Base-by-base conservation (phyloP, 2,113 vertebrate species). In the Rafetus swinhoei region DNA sequence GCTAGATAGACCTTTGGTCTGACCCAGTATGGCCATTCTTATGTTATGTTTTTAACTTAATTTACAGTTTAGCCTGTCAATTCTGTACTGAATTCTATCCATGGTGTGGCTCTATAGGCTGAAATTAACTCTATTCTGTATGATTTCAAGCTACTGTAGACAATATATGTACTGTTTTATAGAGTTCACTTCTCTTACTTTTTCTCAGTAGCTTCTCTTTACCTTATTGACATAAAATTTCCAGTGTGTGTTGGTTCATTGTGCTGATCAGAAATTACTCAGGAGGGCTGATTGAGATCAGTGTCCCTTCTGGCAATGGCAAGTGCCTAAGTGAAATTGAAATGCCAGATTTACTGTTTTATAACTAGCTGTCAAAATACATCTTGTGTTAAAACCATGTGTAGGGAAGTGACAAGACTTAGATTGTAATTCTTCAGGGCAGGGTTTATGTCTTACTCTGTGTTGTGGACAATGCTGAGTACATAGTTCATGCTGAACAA, bases 291-390 rank as follows among this genome's bases (percentile, higher is more conserved):
- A 52, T 16, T 52, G 22, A 45, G 39, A 25, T 27, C 45, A 29
- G 52, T 19, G 6, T 80, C 57, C 8, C 18, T 29, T 9, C 24
- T 5, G 65, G 24, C 5, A 10, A 22, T 29, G 65, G 2, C 10
- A 0, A 2, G 69, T 84, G 62, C 54, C 0, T 54, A 6, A 0
- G 35, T 72, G 18, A 0, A 0, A 4, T 3, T 12, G 29, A 0
- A 25, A 60, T 45, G 74, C 13, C 39, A 50, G 39, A 50, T 10
- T 77, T 50, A 50, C 39, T 50, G 12, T 77, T 77, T 15, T 77
- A 50, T 76, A 76, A 76, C 3, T 1, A 1, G 6, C 2, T 65
- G 81, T 0, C 77, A 45, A 32, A 18, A 7, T 5, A 0, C 1
- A 0, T 7, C 0, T 2, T 7, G 6, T 10, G n/a, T 72, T 72